Base-by-base conservation (phyloP, 2,888 invertebrate genomes). In the Orthosia incerta region DNA sequence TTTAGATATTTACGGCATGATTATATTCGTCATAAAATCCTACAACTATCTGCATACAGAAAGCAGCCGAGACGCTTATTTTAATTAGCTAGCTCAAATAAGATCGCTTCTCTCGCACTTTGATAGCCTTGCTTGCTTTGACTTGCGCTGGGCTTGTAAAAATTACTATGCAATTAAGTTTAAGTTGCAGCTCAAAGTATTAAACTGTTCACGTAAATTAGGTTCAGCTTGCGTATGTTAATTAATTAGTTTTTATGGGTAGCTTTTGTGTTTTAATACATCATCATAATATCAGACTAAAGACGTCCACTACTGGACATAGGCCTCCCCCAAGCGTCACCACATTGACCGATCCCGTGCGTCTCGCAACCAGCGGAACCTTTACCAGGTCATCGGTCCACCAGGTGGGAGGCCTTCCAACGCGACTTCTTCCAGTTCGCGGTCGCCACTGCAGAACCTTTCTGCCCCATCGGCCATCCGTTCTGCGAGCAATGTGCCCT, bases 71-170 rank as follows among this genome's bases (percentile, higher is more conserved):
- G 59, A 20, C 11, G 13, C 3, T 23, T 50, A 55, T 57, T 73
- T 59, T 55, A 79, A 78, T 78, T 51, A 64, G 51, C 31, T 56
- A 72, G 26, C 45, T 51, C n/a, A 77, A 75, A 45, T 55, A 51
- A 76, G 78, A 63, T 79, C 20, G 9, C 53, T 64, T 60, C 60
- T 63, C 39, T 23, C 31, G 26, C 18, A 7, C 15, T 67, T 69
- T 76, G 23, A 76, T 80, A 57, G 53, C 13, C 48, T 26, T 65
- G 72, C 80, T 80, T 76, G 80, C 46, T 50, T 45, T 13, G 55
- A 53, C 56, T 46, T 50, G 51, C 39, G 59, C 16, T 64, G 18
- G 7, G 74, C 74, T 53, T 64, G 65, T 75, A 64, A 71, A 77
- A 77, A 23, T 57, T 51, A 51, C 13, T 15, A 16, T 69, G 51